Conservation (phyloP, 2,888 invertebrate genomes). For the Rhamnusium bicolor region DNA sequence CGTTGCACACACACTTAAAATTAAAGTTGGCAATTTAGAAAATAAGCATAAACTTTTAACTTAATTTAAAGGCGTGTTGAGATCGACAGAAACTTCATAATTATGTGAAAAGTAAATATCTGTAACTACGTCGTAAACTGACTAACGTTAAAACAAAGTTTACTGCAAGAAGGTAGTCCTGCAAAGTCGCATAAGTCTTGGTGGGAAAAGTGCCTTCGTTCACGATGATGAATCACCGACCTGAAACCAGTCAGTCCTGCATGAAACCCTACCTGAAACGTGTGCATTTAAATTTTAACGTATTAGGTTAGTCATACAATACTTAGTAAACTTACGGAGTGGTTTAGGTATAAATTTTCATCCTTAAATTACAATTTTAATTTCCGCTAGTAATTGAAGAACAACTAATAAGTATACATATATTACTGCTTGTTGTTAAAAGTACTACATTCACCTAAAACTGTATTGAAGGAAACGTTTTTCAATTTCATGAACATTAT, state of each 20-base stretch:
- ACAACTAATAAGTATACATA: not conserved
- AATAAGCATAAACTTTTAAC: conserved; percentile 32
- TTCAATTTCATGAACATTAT: no score
- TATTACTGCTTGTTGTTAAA: not conserved
- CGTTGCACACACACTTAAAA: conserved; percentile 3
- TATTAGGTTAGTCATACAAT: conserved; percentile 25
- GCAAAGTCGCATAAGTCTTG: not conserved
- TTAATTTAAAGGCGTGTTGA: conserved; percentile 35
- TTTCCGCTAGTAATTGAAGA: not conserved
- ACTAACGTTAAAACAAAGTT: conserved; percentile 14
- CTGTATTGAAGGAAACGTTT: no score
- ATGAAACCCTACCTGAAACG: conserved; percentile 27
- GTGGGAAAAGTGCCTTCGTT: not conserved
- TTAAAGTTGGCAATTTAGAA: conserved; percentile 16
- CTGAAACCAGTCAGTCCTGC: conserved; percentile 16
- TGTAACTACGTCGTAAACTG: conserved; percentile 15
- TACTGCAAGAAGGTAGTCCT: not conserved
- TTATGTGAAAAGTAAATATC: conserved; percentile 35
- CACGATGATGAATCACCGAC: conserved; percentile 13
- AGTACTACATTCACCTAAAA: not conserved
- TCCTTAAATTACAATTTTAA: not conserved
- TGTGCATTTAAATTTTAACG: conserved; percentile 25
- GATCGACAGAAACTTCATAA: conserved; percentile 34
- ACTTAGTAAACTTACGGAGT: not conserved
- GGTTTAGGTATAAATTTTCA: not conserved